A percentile compares a stretch with the other conserved stretches of the same genome.
These are phyloP conservation scores for Halotydeus destructor DNA, from an alignment of 1,140 invertebrate genomes.

Conservation along the genomic window DNA sequence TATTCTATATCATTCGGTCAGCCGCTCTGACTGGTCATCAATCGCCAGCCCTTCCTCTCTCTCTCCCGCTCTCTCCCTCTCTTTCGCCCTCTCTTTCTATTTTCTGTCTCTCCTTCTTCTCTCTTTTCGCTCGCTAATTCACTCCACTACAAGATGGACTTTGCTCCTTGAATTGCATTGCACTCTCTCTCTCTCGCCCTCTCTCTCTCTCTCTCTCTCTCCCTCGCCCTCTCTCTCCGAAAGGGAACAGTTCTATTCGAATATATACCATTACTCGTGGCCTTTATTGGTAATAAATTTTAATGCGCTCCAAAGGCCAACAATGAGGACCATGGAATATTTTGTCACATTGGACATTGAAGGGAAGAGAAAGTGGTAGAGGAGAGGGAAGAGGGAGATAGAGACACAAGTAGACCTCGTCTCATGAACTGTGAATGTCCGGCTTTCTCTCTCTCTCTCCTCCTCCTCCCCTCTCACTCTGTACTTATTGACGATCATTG, in stretches of 20 bases:
- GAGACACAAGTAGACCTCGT: no score
- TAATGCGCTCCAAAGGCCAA: conserved; percentile 1
- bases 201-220: neutral
- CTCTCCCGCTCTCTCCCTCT: conserved; percentile 4
- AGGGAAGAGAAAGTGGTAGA: no score
- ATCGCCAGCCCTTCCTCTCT: conserved; percentile 3
- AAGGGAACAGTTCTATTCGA: neutral
- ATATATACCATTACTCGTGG: neutral
- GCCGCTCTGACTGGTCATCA: no score
- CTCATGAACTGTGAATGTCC: no score
- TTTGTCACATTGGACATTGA: neutral
- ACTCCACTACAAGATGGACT: neutral
- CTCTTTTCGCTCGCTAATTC: neutral
- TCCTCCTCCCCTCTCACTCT: no score
- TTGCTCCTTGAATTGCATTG: neutral
- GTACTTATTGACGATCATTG: neutral
- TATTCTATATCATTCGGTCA: no score
- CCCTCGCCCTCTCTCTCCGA: neutral
- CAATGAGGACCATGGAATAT: neutral
- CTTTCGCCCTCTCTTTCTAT: neutral
- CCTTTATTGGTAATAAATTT: conserved; percentile 4
- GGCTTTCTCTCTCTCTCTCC: no score
- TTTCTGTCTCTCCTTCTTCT: neutral
- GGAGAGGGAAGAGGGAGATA: no score
- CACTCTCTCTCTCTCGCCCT: neutral